Evolutionary conservation across 1,140 invertebrate genomes (phyloP).

Genomic region (Ceratoteleas bidentatus): DNA sequence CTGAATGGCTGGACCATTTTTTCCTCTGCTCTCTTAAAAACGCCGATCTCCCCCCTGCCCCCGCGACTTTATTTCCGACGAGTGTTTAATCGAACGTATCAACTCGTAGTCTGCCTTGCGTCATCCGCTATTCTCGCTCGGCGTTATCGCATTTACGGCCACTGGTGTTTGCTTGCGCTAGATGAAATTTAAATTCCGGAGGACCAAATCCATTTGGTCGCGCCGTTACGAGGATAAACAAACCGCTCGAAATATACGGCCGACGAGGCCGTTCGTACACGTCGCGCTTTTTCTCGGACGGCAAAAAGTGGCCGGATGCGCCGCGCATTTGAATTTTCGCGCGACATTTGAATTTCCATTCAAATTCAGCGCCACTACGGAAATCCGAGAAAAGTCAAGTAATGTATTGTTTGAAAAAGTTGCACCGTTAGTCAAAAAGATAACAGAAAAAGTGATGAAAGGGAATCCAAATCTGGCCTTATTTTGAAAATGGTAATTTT

Average conservation of each 20-base stretch:
- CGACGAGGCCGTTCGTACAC: not conserved
- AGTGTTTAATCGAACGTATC: conserved; percentile 58
- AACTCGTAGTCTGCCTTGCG: conserved; percentile 57
- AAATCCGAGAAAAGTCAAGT: not conserved
- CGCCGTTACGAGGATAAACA: conserved; percentile 44
- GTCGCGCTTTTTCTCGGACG: not conserved
- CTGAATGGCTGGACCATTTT: conserved; percentile 4
- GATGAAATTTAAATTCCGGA: conserved; percentile 49
- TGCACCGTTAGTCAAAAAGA: not conserved
- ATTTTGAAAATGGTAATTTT: too few species aligned
- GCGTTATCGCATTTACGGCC: conserved; percentile 58
- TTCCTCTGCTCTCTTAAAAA: not conserved
- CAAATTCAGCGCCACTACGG: conserved; percentile 3
- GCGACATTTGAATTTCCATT: conserved; percentile 15
- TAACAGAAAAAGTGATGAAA: too few species aligned
- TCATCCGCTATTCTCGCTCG: conserved; percentile 67
- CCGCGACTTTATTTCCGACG: conserved; percentile 45
- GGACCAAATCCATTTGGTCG: conserved; percentile 55
- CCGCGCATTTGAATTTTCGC: conserved; percentile 8
- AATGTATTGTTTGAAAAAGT: not conserved
- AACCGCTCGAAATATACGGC: conserved; percentile 39
- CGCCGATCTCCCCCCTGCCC: too few species aligned
- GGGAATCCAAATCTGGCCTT: too few species aligned
- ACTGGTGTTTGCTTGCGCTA: conserved; percentile 44
- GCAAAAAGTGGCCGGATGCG: not conserved